Evolutionary conservation across 2,888 invertebrate genomes (phyloP), one percentile per base, ranked within the genome.

Genomic region (Protodeltote pygarga): DNA sequence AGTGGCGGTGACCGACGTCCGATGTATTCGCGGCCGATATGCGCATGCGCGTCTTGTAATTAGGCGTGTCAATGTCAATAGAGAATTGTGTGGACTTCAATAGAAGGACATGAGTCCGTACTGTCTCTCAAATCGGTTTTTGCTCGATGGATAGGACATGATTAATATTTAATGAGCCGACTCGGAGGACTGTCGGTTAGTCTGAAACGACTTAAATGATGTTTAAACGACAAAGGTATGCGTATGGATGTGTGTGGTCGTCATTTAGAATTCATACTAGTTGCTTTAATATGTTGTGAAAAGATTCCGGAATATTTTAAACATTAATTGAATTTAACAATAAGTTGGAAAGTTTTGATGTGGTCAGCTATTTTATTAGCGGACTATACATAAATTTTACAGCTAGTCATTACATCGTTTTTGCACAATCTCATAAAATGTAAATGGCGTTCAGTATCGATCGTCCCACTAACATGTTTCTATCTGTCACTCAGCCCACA

Each of bases 41-140:
- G 74, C 72, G 45, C 53, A 44, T 44, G 45, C 53, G 41, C 42
- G 60, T 75, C 69, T 68, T 73, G 81, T 81, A 83, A 87, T 87
- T 85, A 86, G 84, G 77, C 77, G 74, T 74, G 78, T 80, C 85
- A 85, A 80, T 84, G 86, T 84, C 85, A 79, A 70, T 68, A 62
- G 58, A 35, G 70, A 60, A 71, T 75, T 76, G 81, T 75, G 75
- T 76, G 72, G 80, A 74, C 71, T 53, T 72, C 70, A 67, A 60
- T 61, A 54, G 55, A 54, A 61, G 71, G 70, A 69, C 71, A 55
- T 65, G 54, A 61, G 67, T 62, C 73, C 42, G 61, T 57, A 64
- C 59, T 45, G 48, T 38, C 46, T 40, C 39, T 24, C 21, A 61
- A 35, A 65, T 59, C 47, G 14, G 53, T 63, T 65, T 66, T 62